Percentiles rank a stretch among this genome's conserved stretches.
These are phyloP conservation scores for Polypedilum pembai DNA, from an alignment of 1,140 invertebrate species.

Conservation along the genomic window DNA sequence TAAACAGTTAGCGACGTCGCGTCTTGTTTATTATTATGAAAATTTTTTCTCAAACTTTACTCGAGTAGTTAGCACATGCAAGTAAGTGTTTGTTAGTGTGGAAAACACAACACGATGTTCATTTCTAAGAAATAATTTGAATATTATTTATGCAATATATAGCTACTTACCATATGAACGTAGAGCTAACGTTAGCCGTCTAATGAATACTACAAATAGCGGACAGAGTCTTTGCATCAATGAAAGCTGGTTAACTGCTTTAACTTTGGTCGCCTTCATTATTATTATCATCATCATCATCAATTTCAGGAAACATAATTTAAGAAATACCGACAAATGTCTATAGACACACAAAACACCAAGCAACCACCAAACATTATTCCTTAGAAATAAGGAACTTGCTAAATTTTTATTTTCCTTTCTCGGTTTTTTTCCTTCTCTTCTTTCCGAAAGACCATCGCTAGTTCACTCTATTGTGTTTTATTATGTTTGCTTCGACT, in stretches of 20 bases:
- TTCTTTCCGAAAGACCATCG: background rate
- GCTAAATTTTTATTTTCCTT: background rate
- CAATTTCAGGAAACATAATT: constrained; percentile 15
- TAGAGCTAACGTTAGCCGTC: background rate
- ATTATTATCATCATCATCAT: background rate
- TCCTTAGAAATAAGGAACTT: background rate
- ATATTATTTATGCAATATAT: constrained; percentile 1
- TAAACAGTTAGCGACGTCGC: background rate
- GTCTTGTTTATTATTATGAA: background rate
- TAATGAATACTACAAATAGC: constrained; percentile 2
- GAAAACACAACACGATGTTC: background rate
- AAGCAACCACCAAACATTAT: background rate
- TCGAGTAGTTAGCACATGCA: background rate
- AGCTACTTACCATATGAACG: background rate
- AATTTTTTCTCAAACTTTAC: background rate
- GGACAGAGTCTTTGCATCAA: background rate
- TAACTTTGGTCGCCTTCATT: background rate
- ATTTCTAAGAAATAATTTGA: background rate
- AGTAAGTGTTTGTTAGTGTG: background rate
- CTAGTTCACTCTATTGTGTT: constrained; percentile 1
- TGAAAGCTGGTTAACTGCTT: background rate
- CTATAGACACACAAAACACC: background rate
- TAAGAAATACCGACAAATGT: constrained; percentile 1
- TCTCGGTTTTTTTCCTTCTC: no score
- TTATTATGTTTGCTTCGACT: background rate